Evolutionary conservation across 1,140 invertebrate species (phyloP).

Genomic region (Drosophila sp.): DNA sequence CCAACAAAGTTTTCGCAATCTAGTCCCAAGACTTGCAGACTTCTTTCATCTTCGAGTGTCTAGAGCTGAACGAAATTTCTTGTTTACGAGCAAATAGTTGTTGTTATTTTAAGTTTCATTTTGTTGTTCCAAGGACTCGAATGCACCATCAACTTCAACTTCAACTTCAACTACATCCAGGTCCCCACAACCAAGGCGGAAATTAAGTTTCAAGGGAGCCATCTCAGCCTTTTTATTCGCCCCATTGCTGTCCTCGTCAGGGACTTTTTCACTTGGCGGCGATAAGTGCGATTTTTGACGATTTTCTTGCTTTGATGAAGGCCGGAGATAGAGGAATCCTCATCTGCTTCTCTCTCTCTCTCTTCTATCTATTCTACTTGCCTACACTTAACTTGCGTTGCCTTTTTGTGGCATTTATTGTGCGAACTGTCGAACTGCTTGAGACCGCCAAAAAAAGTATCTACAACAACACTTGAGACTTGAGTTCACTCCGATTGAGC

Average conservation of each 20-base stretch:
- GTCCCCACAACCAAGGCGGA: slow-evolving; percentile 59
- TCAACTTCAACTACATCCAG: slow-evolving; percentile 67
- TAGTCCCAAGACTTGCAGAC: slow-evolving; percentile 37
- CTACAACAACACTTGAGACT: slow-evolving; percentile 60
- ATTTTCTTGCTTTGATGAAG: slow-evolving; percentile 71
- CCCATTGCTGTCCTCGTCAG: slow-evolving; percentile 16
- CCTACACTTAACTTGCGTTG: slow-evolving; percentile 9
- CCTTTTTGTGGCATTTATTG: slow-evolving; percentile 68
- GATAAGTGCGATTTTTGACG: slow-evolving; percentile 82
- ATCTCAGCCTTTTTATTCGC: slow-evolving; percentile 14
- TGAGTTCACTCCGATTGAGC: slow-evolving; percentile 53
- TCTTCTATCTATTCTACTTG: not conserved
- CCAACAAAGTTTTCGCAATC: slow-evolving; percentile 60
- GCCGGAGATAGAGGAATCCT: slow-evolving; percentile 36
- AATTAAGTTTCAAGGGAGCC: slow-evolving; percentile 72
- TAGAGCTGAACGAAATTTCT: slow-evolving; percentile 75
- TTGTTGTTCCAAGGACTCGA: slow-evolving; percentile 75
- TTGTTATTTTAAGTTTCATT: slow-evolving; percentile 83
- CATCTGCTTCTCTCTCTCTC: slow-evolving; percentile 4
- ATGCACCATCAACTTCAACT: slow-evolving; percentile 75
- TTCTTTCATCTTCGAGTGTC: slow-evolving; percentile 62
- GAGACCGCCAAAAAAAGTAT: slow-evolving; percentile 53
- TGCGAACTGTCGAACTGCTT: slow-evolving; percentile 39
- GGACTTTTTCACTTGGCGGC: slow-evolving; percentile 58
- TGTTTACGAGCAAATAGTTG: slow-evolving; percentile 82